These are phyloP conservation scores for Diplosoma virens DNA, from an alignment of 23 tunicate species.

Conservation along the genomic window DNA sequence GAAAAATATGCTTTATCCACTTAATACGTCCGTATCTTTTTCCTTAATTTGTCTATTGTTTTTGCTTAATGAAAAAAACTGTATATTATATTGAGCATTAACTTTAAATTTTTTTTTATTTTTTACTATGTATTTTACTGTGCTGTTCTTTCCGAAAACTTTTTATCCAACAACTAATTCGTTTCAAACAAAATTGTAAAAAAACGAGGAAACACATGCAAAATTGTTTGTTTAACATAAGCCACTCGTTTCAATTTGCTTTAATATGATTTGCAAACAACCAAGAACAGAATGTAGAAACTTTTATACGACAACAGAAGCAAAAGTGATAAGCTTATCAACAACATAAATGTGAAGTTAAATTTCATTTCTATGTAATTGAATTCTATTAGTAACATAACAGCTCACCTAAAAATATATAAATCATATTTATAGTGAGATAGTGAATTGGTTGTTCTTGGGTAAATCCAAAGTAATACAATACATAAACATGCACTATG, in stretches of 20 bases:
- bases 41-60: background rate
- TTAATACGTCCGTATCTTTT: too few species aligned
- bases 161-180: too few species aligned
- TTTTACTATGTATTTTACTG: too few species aligned
- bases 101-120: too few species aligned
- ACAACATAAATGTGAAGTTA: background rate
- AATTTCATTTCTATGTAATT: background rate
- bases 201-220: too few species aligned
- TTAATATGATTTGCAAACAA: background rate
- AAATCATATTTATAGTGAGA: slow-evolving; percentile 23
- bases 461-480: slow-evolving; percentile 33
- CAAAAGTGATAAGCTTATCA: background rate
- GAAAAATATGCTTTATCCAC: too few species aligned
- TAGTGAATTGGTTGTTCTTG: slow-evolving; percentile 38
- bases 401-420: slow-evolving; percentile 34
- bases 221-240: too few species aligned
- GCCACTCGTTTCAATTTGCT: background rate
- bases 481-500: slow-evolving; percentile 34
- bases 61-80: background rate
- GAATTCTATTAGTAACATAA: too few species aligned
- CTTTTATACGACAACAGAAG: background rate
- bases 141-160: too few species aligned
- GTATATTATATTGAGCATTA: background rate
- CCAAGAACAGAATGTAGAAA: too few species aligned
- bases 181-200: too few species aligned